A percentile compares a stretch with the other conserved stretches of the same genome.
Conservation (phyloP, 2,888 invertebrate species). For the Pachycephus smyrnensis region DNA sequence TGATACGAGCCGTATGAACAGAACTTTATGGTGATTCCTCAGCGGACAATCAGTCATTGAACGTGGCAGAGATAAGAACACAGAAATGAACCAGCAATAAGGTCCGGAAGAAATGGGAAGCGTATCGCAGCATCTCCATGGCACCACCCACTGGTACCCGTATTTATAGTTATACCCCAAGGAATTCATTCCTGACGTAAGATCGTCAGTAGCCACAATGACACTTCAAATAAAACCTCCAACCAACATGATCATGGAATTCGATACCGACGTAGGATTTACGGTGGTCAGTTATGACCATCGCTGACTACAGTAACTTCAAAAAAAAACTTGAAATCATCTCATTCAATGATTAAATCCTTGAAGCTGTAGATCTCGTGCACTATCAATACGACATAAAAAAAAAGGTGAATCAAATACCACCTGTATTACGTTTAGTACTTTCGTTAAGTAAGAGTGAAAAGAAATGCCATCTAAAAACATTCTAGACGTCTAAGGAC, state of each 20-base stretch:
- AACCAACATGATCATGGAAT: background rate
- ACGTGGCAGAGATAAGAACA: background rate
- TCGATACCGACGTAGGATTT: background rate
- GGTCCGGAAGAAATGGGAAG: background rate
- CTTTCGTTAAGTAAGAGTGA: conserved; percentile 33
- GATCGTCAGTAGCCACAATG: background rate
- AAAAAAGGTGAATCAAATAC: background rate
- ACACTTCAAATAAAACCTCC: background rate
- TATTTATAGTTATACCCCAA: background rate
- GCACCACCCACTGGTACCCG: conserved; percentile 28
- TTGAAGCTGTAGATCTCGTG: conserved; percentile 29
- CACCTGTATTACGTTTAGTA: conserved; percentile 31
- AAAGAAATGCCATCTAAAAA: conserved; percentile 31
- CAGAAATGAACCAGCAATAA: background rate
- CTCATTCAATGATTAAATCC: conserved; percentile 18
- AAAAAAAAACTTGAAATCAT: background rate
- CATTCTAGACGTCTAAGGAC: conserved; percentile 36
- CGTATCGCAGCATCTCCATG: conserved; percentile 4
- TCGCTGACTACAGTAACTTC: background rate
- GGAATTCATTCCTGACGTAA: background rate
- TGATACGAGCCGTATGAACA: background rate
- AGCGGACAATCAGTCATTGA: background rate
- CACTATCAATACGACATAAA: background rate
- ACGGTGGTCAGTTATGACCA: background rate
- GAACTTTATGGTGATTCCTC: background rate